Conservation (phyloP, 1,140 invertebrate species). For the Leptinotarsa lineolata region DNA sequence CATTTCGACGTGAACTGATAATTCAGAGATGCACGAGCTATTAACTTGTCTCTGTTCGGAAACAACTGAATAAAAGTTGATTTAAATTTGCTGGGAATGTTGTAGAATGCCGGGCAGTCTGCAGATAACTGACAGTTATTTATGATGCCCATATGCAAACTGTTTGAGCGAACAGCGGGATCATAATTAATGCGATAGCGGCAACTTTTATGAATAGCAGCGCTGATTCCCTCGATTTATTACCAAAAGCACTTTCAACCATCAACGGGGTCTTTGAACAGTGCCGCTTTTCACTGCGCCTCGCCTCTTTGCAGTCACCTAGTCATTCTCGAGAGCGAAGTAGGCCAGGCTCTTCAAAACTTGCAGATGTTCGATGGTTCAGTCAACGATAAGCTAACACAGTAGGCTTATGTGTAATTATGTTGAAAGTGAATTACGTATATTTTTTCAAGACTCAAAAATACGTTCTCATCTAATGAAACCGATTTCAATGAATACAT, state of each 20-base stretch:
- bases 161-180: conserved; percentile 46
- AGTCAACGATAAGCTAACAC: too few relatives aligned
- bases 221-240: conserved; percentile 53
- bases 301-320: conserved; percentile 41
- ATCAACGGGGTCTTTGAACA: conserved; percentile 46
- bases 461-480: too few relatives aligned
- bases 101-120: conserved; percentile 39
- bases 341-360: background rate
- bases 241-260: conserved; percentile 49
- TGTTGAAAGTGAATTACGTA: too few relatives aligned
- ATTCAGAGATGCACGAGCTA: conserved; percentile 24
- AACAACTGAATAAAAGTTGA: conserved; percentile 35
- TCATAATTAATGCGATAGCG: conserved; percentile 55
- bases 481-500: too few relatives aligned
- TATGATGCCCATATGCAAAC: conserved; percentile 52
- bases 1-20: conserved; percentile 18
- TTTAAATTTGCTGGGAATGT: conserved; percentile 43
- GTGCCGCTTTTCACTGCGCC: conserved; percentile 44
- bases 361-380: too few relatives aligned
- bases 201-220: conserved; percentile 54
- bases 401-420: too few relatives aligned
- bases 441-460: too few relatives aligned
- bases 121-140: conserved; percentile 45
- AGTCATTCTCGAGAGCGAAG: conserved; percentile 32
- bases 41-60: conserved; percentile 35